A percentile compares a stretch with the other conserved stretches of the same genome.
Conservation (phyloP, 2,888 invertebrate species). For the Trimorus sp. region DNA sequence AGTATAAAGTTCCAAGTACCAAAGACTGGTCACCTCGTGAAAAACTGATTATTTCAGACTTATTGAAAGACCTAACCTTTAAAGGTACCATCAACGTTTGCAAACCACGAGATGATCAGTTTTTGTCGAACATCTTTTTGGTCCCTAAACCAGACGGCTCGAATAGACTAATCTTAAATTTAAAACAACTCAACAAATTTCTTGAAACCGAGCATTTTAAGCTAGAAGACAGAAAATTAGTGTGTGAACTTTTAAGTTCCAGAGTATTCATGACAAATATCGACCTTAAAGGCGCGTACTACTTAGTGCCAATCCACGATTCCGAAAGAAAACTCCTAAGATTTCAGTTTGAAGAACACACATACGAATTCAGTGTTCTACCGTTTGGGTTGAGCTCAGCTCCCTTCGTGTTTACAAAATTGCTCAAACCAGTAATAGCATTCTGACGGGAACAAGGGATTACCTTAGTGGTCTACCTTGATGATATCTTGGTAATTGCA, state of each 20-base stretch:
- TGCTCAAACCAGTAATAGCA: constrained; percentile 62
- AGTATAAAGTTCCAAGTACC: not conserved
- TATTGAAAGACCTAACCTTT: constrained; percentile 18
- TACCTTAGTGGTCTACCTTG: constrained; percentile 1
- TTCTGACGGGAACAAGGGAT: constrained; percentile 15
- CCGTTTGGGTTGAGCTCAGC: constrained; percentile 59
- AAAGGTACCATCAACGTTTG: constrained; percentile 56
- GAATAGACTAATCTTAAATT: constrained; percentile 58
- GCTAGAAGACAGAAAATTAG: constrained; percentile 58
- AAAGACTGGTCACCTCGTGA: constrained; percentile 11
- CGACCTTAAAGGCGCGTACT: constrained; percentile 11
- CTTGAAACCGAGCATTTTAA: constrained; percentile 59
- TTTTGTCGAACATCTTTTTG: constrained; percentile 58
- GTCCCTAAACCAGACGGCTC: constrained; percentile 53
- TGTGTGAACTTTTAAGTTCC: constrained; percentile 7
- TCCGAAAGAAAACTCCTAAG: not conserved
- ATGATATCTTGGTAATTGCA: constrained; percentile 6
- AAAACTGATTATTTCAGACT: constrained; percentile 15
- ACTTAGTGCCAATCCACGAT: not conserved
- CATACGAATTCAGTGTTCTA: constrained; percentile 62
- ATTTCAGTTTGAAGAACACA: constrained; percentile 18
- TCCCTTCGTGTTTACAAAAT: constrained; percentile 60
- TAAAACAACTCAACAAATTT: constrained; percentile 58
- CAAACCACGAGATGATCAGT: constrained; percentile 38
- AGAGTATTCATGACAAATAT: constrained; percentile 8